Conservation (phyloP, 2,888 invertebrate species). For the Fissipunctia ypsillon region DNA sequence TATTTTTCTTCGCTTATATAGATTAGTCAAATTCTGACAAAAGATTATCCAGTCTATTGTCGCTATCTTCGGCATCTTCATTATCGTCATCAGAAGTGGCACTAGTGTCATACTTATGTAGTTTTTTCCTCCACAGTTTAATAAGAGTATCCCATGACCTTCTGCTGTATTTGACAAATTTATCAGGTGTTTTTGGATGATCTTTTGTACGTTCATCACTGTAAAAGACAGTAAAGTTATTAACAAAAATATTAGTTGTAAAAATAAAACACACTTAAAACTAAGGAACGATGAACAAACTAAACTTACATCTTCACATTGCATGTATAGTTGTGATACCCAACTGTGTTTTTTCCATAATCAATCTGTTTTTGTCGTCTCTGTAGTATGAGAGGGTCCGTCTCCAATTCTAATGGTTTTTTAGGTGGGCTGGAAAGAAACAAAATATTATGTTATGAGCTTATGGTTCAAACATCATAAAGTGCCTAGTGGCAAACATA, state of each 20-base stretch:
- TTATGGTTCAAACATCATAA: background rate
- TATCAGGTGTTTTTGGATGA: slow-evolving; percentile 97
- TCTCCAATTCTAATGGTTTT: slow-evolving; percentile 90
- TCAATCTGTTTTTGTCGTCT: slow-evolving; percentile 98
- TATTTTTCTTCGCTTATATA: background rate
- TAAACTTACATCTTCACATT: slow-evolving; percentile 92
- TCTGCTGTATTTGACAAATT: slow-evolving; percentile 96
- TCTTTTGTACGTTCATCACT: slow-evolving; percentile 92
- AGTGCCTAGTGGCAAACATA: background rate
- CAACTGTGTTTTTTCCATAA: slow-evolving; percentile 97
- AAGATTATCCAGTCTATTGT: slow-evolving; percentile 11
- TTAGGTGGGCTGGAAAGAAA: slow-evolving; percentile 70
- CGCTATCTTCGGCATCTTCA: slow-evolving; percentile 41
- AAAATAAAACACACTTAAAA: background rate
- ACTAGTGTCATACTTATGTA: slow-evolving; percentile 94
- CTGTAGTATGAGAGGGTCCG: slow-evolving; percentile 92
- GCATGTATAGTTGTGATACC: slow-evolving; percentile 94
- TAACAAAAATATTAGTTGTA: background rate
- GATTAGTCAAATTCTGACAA: slow-evolving; percentile 19
- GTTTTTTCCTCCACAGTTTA: slow-evolving; percentile 95
- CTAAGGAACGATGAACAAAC: background rate
- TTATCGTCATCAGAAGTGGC: slow-evolving; percentile 44
- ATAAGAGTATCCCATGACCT: slow-evolving; percentile 98
- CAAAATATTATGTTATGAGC: slow-evolving; percentile 4
- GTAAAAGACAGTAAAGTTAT: slow-evolving; percentile 68